Evolutionary conservation across 1,140 invertebrate genomes (phyloP).

Genomic region (Drosophila prosaltans): DNA sequence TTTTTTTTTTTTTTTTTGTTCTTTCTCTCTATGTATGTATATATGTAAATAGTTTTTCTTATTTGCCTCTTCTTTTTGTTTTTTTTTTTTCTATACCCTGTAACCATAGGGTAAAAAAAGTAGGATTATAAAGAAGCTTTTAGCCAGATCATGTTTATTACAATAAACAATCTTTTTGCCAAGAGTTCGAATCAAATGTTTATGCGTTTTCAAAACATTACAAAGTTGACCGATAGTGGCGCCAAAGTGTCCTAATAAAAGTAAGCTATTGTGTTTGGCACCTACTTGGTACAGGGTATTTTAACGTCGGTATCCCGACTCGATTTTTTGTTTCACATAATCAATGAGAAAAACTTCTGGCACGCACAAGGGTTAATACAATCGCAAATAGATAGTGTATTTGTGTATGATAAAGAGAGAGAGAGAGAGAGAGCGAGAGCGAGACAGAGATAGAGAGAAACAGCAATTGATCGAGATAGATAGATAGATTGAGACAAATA

Average conservation of each 20-base stretch:
- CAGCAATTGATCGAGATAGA: not conserved
- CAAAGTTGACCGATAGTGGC: no score
- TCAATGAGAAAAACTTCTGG: constrained; percentile 14
- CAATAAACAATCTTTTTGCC: no score
- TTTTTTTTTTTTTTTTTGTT: constrained; percentile 28
- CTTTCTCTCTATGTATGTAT: constrained; percentile 1
- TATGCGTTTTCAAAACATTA: no score
- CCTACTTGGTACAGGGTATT: not conserved
- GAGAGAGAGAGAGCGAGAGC: constrained; percentile 10
- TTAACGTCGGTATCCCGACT: not conserved
- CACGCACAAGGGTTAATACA: constrained; percentile 43
- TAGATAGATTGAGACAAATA: not conserved
- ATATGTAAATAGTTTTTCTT: constrained; percentile 61
- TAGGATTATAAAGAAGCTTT: constrained; percentile 7
- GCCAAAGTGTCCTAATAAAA: no score
- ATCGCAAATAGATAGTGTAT: no score
- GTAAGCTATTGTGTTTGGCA: no score
- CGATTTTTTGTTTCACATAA: not conserved
- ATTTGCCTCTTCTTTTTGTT: constrained; percentile 6
- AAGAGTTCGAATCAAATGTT: no score
- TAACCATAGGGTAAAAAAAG: not conserved
- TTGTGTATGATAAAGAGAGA: not conserved
- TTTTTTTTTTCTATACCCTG: constrained; percentile 25
- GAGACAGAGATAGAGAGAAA: constrained; percentile 14
- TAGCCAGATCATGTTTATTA: not conserved